phyloP scores from a whole-genome alignment of 2,113 vertebrate species.

The Syngnathus floridae region DNA sequence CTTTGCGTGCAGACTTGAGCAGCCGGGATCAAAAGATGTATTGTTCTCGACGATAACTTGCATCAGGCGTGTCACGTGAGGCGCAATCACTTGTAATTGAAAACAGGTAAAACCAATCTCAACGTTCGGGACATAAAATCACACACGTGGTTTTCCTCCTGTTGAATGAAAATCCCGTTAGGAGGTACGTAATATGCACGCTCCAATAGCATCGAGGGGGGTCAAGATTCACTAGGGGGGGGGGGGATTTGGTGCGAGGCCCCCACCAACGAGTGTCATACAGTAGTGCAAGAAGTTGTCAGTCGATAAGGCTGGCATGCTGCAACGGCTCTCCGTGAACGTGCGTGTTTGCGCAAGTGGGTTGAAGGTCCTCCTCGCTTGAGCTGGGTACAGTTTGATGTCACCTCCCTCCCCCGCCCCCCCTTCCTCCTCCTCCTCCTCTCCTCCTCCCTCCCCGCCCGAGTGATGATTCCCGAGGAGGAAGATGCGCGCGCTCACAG shows the following conservation, averaged over 20 bases:
- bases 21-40: not conserved
- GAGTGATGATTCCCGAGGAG: conserved; percentile 40
- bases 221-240: too few species aligned
- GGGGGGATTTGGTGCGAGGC: too few species aligned
- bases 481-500: conserved; percentile 57
- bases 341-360: not conserved
- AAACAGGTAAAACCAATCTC: too few species aligned
- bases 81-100: too few species aligned
- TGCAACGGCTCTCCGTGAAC: not conserved
- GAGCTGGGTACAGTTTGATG: conserved; percentile 5
- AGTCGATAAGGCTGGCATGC: not conserved
- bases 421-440: not conserved
- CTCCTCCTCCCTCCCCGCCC: conserved; percentile 3
- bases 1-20: not conserved
- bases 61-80: too few species aligned
- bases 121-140: too few species aligned
- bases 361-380: not conserved
- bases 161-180: too few species aligned
- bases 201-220: too few species aligned
- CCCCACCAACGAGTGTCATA: too few species aligned
- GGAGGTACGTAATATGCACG: too few species aligned
- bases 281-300: too few species aligned
- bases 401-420: conserved; percentile 4
- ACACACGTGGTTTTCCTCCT: too few species aligned
- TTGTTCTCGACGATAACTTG: not conserved